Percentiles rank a stretch among this genome's conserved stretches.
Evolutionary conservation across 2,797 vertebrate genomes (phyloP).

Genomic region (Aselliscus stoliczkanus): DNA sequence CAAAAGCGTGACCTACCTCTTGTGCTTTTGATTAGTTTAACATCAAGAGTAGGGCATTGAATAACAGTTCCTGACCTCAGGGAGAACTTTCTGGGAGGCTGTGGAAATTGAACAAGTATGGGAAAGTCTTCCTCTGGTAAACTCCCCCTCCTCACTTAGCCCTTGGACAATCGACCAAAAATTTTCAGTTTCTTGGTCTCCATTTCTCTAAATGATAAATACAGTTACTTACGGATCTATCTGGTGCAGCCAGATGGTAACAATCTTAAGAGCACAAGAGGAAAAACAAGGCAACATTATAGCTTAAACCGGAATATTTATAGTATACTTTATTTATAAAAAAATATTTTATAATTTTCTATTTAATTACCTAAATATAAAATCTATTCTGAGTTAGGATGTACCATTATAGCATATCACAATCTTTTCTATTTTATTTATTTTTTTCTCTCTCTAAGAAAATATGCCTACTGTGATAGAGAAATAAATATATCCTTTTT

Average conservation of each 20-base stretch:
- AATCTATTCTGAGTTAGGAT: constrained; percentile 31
- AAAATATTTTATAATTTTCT: neutral
- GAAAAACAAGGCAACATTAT: neutral
- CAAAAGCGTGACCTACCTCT: constrained; percentile 50
- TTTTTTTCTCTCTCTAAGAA: neutral
- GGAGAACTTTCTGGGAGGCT: constrained; percentile 42
- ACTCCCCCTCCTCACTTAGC: neutral
- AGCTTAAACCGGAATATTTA: constrained; percentile 47
- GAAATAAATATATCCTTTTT: too few relatives aligned
- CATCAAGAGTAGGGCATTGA: neutral
- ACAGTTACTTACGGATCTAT: neutral
- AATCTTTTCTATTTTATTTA: rapidly evolving
- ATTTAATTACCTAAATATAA: neutral
- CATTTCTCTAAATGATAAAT: constrained; percentile 38
- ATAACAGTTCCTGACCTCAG: constrained; percentile 37
- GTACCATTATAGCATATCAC: neutral
- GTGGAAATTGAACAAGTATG: constrained; percentile 11
- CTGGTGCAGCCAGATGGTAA: constrained; percentile 48
- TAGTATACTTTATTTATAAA: constrained; percentile 19
- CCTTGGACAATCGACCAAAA: neutral
- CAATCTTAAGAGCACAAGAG: neutral
- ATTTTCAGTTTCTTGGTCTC: neutral
- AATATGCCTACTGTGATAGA: neutral
- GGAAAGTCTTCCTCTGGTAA: constrained; percentile 29
- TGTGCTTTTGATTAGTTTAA: constrained; percentile 63